Evolutionary conservation across 35 echinoderm and acorn worm species (phyloP), one percentile per base, ranked within the genome.

Genomic region (Nesometra sesokonis): DNA sequence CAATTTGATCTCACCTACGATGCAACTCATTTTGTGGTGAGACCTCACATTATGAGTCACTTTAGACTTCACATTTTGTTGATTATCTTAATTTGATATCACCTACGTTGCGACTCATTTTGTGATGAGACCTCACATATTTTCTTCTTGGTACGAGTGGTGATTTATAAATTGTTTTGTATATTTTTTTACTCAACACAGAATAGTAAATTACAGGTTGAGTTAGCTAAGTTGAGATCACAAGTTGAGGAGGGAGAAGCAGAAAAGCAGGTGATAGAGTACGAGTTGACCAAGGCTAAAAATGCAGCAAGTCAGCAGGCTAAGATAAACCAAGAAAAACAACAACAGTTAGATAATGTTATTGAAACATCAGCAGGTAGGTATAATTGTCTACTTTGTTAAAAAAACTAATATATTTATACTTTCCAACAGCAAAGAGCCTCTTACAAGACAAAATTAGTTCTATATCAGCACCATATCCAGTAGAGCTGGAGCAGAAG

Each of bases 181-280:
- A 21, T 37, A 3, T n/a, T 27, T 23, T 76, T 17, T 46, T 77
- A 35, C 43, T 39, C 35, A 29, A n/a, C 35, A 35, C 43, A 94
- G 93, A 85, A 84, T 11, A 79, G 89, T 17, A 86, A 85, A 34
- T 83, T 94, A 11, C 89, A 99, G 77, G 84, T 47, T 43, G 89
- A 99, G 34, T 46, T 91, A 47, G 95, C 95, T 33, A 90, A 78
- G 57, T 84, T 93, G 57, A 57, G 95, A 31, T 89, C 86, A 37
- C 76, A 94, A 37, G 43, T 90, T 1, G 95, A 99, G 90, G 86
- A 86, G 52, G 88, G 95, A 17, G 95, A 99, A 35, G 92, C 92
- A 7, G 84, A 79, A 5, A 89, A 86, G 57, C 95, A 99, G 85
- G 87, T 79, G 21, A 35, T 99, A 27, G 92, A 99, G 37, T 97